phyloP scores from a whole-genome alignment of 2,113 vertebrate genomes.

The Semnornis frantzii region DNA sequence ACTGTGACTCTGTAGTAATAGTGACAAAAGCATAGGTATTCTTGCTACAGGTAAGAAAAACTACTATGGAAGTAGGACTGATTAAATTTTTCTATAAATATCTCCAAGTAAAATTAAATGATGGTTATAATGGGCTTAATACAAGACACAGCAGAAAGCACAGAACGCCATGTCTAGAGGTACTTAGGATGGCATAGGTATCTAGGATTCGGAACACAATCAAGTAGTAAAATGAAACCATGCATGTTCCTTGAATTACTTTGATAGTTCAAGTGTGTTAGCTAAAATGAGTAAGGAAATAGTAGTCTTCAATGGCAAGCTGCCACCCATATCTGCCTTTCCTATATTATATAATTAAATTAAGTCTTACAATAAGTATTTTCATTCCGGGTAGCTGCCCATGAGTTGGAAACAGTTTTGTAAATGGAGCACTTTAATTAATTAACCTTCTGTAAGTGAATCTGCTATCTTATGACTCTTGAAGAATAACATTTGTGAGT shows the following conservation, averaged over 20 bases:
- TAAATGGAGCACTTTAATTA: conserved; percentile 27
- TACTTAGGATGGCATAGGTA: not conserved
- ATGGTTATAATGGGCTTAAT: not conserved
- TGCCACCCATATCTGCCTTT: not conserved
- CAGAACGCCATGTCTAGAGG: not conserved
- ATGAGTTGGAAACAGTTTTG: not conserved
- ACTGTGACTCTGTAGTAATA: not conserved
- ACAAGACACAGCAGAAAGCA: not conserved
- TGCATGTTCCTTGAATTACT: not conserved
- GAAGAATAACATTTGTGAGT: conserved; percentile 13
- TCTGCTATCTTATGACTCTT: not conserved
- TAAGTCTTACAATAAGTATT: conserved; percentile 28
- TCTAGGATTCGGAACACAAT: not conserved
- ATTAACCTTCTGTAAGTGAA: conserved; percentile 27
- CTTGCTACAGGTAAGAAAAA: not conserved
- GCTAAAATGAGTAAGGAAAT: conserved; percentile 6
- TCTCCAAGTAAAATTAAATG: conserved; percentile 24
- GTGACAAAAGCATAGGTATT: not conserved
- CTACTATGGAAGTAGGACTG: not conserved
- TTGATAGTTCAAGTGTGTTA: not conserved
- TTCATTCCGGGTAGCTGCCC: not conserved
- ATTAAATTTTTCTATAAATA: not conserved
- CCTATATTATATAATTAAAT: conserved; percentile 9
- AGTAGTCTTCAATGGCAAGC: not conserved
- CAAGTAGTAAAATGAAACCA: not conserved